Conservation (phyloP, 2,888 invertebrate species). For the Phengaris arion region DNA sequence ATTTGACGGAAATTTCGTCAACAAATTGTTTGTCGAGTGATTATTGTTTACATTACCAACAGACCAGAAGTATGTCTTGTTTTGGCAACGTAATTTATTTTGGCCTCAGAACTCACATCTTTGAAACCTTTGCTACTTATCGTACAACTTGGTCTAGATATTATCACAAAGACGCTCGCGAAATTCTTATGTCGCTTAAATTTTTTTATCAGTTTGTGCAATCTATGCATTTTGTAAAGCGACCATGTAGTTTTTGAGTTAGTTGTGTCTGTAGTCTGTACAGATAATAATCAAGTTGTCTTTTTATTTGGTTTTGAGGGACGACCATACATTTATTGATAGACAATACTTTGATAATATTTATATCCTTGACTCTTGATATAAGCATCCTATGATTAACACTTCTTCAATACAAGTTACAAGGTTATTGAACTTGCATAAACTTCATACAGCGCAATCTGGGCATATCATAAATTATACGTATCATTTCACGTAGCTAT, state of each 20-base stretch:
- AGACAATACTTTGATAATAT: too few relatives aligned
- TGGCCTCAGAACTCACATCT: not conserved
- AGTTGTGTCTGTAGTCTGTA: too few relatives aligned
- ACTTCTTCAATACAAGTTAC: too few relatives aligned
- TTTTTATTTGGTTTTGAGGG: too few relatives aligned
- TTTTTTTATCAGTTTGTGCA: not conserved
- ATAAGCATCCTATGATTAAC: too few relatives aligned
- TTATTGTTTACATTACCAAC: not conserved
- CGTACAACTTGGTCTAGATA: conserved; percentile 10
- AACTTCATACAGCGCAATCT: too few relatives aligned
- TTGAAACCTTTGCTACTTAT: not conserved
- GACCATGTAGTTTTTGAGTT: not conserved
- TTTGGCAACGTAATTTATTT: not conserved
- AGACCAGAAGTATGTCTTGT: not conserved
- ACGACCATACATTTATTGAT: too few relatives aligned
- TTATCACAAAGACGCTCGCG: not conserved
- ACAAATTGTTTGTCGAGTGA: not conserved
- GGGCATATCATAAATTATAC: too few relatives aligned
- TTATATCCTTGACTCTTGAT: too few relatives aligned
- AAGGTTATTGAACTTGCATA: too few relatives aligned
- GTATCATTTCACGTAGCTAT: too few relatives aligned
- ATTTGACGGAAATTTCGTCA: not conserved
- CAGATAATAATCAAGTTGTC: too few relatives aligned
- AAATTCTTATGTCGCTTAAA: conserved; percentile 2
- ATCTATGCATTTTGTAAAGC: not conserved